Evolutionary conservation across 30 jellyfish, hydroid and myxozoan species (phyloP), one percentile per base, ranked within the genome.

Genomic region (Nemopilema nomurai): DNA sequence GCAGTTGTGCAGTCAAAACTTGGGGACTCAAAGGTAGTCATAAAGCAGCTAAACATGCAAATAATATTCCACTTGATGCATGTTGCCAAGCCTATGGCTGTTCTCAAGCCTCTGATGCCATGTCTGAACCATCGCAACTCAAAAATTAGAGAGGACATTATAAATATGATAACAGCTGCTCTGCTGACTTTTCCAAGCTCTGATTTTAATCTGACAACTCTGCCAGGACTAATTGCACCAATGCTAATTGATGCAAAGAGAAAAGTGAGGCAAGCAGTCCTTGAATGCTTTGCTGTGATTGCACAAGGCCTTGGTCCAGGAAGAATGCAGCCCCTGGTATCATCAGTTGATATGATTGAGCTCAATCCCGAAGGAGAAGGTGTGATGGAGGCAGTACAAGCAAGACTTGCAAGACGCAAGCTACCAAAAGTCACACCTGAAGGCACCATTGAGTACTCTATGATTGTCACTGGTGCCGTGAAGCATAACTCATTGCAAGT

Each of bases 271-370:
- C 98, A 93, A 30, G 97, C 97, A 41, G 92, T 94, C 27, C 80
- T 93, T 21, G 98, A 93, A 69, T 93, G 98, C 77, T 93, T 81
- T 76, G 92, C 97, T 24, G 90, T 93, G n/a, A 67, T 93, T 32
- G 97, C 98, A 18, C 98, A 93, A 57, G 92, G 87, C 24, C 97
- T 93, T 63, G 98, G 98, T 0, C 92, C 96, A 0, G 98, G 98
- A 0, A 83, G 91, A 16, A 80, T 93, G 90, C 91, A 80, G 62
- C 98, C 98, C n/a, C 88, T 93, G 32, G 98, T 93, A 51, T 71
- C 97, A 53, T 89, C 98, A n/a, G 98, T 93, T 25, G 96, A 93
- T 71, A 79, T 66, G 82, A 76, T 93, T 63, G 98, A 93, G 79
- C 72, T 81, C 80, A 79, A 63, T 26, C 85, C 90, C 9, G 91